Evolutionary conservation across 2,888 invertebrate genomes (phyloP).

Genomic region (Falcaria lacertinaria): DNA sequence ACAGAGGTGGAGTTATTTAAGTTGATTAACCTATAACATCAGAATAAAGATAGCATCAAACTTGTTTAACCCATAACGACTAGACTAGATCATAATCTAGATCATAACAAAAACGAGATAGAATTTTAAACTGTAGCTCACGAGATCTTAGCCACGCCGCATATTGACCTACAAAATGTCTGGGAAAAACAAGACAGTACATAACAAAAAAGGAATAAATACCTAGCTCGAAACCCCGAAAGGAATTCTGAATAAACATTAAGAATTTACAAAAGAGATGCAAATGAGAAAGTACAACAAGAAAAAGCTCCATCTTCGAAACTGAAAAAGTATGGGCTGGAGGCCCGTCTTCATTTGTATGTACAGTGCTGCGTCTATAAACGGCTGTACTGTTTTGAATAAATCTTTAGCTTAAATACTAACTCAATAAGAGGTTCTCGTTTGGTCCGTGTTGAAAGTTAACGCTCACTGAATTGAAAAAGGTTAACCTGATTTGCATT

Average conservation of each 20-base stretch:
- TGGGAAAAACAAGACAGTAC: neutral
- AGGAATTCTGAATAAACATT: slow-evolving; percentile 3
- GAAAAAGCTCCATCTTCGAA: slow-evolving; percentile 5
- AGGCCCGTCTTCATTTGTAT: slow-evolving; percentile 49
- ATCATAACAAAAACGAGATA: neutral
- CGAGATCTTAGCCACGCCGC: no score
- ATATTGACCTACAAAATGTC: neutral
- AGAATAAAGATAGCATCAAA: no score
- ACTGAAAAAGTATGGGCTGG: slow-evolving; percentile 15
- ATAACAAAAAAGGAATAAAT: neutral
- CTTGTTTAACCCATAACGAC: no score
- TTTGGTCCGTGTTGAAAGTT: slow-evolving; percentile 48
- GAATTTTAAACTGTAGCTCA: no score
- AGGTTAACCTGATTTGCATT: slow-evolving; percentile 64
- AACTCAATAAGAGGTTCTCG: slow-evolving; percentile 60
- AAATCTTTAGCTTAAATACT: slow-evolving; percentile 65
- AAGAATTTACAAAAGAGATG: slow-evolving; percentile 10
- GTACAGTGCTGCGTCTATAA: slow-evolving; percentile 36
- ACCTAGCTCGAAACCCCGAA: neutral
- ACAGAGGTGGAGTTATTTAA: no score
- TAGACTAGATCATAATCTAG: no score
- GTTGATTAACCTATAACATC: no score
- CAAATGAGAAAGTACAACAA: slow-evolving; percentile 12
- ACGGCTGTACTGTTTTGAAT: slow-evolving; percentile 64
- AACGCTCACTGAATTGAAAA: slow-evolving; percentile 62